These are phyloP conservation scores for Taphrorychus bicolor DNA, from an alignment of 2,888 invertebrate species.

Conservation along the genomic window DNA sequence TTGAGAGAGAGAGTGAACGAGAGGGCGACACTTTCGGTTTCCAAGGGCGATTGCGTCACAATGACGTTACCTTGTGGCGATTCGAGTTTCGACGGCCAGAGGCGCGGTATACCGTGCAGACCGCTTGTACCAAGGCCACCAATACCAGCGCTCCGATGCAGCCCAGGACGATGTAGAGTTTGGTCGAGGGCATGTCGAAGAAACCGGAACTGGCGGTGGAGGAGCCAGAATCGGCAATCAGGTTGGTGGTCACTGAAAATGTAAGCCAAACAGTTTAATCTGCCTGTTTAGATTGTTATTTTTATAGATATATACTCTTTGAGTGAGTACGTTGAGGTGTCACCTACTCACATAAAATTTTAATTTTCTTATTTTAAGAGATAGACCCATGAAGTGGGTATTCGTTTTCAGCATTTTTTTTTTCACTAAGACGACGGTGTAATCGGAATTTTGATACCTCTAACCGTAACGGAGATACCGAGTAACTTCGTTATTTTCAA, in stretches of 20 bases:
- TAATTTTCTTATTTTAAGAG: too few relatives aligned
- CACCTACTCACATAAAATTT: too few relatives aligned
- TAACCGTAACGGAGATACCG: too few relatives aligned
- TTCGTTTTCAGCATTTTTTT: too few relatives aligned
- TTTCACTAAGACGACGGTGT: too few relatives aligned
- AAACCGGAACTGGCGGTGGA: constrained; percentile 60
- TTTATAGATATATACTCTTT: too few relatives aligned
- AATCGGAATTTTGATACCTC: too few relatives aligned
- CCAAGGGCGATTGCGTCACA: constrained; percentile 48
- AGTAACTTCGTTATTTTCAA: too few relatives aligned
- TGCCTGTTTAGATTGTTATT: too few relatives aligned
- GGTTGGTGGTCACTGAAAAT: constrained; percentile 66
- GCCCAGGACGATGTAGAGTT: constrained; percentile 82
- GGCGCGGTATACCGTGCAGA: constrained; percentile 79
- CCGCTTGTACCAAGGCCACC: constrained; percentile 83
- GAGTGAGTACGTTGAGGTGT: too few relatives aligned
- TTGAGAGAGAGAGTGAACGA: neutral
- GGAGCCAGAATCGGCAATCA: constrained; percentile 59
- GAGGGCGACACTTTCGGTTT: constrained; percentile 1
- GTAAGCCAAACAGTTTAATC: too few relatives aligned
- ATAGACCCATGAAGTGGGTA: too few relatives aligned
- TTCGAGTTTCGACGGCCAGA: constrained; percentile 64
- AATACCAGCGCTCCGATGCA: constrained; percentile 81
- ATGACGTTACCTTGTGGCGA: constrained; percentile 72
- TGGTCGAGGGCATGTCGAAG: constrained; percentile 74